phyloP scores from a whole-genome alignment of 2,113 vertebrate species.

The Scortum barcoo region DNA sequence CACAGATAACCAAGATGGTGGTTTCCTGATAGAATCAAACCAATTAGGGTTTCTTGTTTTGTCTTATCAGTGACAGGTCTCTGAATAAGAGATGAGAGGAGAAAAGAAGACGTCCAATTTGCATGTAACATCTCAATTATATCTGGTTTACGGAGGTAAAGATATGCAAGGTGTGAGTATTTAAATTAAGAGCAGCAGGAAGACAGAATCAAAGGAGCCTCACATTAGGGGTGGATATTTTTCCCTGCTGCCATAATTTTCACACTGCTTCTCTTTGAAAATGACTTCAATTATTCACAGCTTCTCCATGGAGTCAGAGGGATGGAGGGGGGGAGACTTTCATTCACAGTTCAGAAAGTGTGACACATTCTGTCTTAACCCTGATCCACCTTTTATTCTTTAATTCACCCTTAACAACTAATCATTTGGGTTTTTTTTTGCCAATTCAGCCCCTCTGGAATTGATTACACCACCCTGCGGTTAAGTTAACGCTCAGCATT shows the following conservation, averaged over 20 bases:
- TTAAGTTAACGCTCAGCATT: not conserved
- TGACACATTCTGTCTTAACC: conserved; percentile 20
- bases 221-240: not conserved
- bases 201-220: not conserved
- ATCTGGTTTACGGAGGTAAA: not conserved
- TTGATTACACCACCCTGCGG: not conserved
- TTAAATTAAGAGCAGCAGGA: conserved; percentile 15
- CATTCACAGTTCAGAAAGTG: conserved; percentile 49
- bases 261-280: conserved; percentile 46
- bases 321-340: too few species aligned
- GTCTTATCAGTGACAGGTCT: not conserved
- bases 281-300: conserved; percentile 55
- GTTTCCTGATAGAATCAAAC: not conserved
- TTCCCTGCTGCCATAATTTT: conserved; percentile 37
- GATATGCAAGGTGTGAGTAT: conserved; percentile 1
- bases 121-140: conserved; percentile 4
- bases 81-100: not conserved
- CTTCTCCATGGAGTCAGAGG: conserved; percentile 7
- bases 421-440: conserved; percentile 26
- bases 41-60: conserved; percentile 8
- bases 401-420: conserved; percentile 27
- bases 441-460: not conserved
- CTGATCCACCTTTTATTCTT: conserved; percentile 33
- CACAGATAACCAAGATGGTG: not conserved
- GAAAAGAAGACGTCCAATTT: not conserved